Percentiles rank a stretch among this genome's conserved stretches.
Evolutionary conservation across 2,888 invertebrate species (phyloP).

Genomic region (Callosobruchus maculatus): DNA sequence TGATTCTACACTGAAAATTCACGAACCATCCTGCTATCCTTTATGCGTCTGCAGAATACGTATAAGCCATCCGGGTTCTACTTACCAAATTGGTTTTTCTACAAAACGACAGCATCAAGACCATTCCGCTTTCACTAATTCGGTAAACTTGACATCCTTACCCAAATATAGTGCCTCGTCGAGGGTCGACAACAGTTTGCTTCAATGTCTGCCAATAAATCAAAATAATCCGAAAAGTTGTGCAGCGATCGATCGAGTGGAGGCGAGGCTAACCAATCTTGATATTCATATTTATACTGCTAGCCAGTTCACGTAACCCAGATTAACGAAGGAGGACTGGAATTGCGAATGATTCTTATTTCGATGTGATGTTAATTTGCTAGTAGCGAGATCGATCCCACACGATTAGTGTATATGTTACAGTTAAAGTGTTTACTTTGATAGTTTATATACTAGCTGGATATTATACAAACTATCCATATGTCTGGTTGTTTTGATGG

Average conservation of each 20-base stretch:
- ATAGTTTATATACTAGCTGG: too few relatives aligned
- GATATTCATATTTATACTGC: neutral
- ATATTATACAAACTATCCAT: too few relatives aligned
- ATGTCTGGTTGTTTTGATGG: too few relatives aligned
- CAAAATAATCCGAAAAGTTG: neutral
- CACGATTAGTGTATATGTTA: too few relatives aligned
- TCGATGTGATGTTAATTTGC: too few relatives aligned
- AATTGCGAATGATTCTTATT: too few relatives aligned
- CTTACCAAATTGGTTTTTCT: neutral
- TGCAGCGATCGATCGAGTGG: neutral
- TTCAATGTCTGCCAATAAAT: neutral
- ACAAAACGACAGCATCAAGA: neutral
- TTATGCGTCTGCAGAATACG: too few relatives aligned
- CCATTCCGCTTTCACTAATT: neutral
- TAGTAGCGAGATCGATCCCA: too few relatives aligned
- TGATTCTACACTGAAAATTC: too few relatives aligned
- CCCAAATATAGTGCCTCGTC: neutral
- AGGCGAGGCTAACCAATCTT: neutral
- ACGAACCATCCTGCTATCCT: too few relatives aligned
- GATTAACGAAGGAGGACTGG: too few relatives aligned
- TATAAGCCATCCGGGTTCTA: neutral
- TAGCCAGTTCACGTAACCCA: neutral
- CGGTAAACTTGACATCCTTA: neutral
- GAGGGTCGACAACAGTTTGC: neutral
- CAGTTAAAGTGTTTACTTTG: too few relatives aligned